Evolutionary conservation across 2,888 invertebrate species (phyloP), one percentile per base, ranked within the genome.

Genomic region (Cataglyphis livida): DNA sequence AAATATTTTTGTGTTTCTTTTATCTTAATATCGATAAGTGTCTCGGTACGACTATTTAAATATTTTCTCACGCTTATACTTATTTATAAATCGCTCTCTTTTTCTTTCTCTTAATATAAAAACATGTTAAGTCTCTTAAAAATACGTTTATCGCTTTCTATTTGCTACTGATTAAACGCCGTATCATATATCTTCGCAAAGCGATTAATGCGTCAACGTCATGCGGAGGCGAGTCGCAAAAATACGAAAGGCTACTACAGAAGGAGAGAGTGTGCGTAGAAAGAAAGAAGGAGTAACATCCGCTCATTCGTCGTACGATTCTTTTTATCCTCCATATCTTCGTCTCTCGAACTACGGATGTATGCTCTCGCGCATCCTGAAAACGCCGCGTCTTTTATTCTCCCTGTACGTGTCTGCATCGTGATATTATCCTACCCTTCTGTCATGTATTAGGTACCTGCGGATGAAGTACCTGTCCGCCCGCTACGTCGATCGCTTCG

Each of bases 401-500:
- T 64, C 62, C 32, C 32, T 21, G 18, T 62, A 66, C 51, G 48
- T 66, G 57, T 9, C 75, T 35, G 35, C 59, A 18, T 66, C 44
- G 32, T 38, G 57, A 68, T 82, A 66, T 54, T 48, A 35, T 59
- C 64, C 70, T 59, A 44, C 61, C 74, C 73, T 73, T 66, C 61
- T 61, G 61, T 61, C 44, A n/a, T 66, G 25, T 51, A 51, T 68
- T 78, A 32, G 32, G 32, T 32, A 83, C 83, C 79, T 86, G 81
- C 79, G 54, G 59, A 59, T 44, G 44, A 84, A 64, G 59, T 82
- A 88, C 83, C 84, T 88, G 84, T 78, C 83, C 74, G 65, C 74
- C 73, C 44, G 59, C 57, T 57, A 35, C 70, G 81, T 82, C 83
- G 73, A 78, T 78, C 76, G 68, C 81, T 88, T 87, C 83, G 82